Percentiles rank a stretch among this genome's conserved stretches.
Conservation (phyloP, 2,888 invertebrate species). For the Parnassius apollo region DNA sequence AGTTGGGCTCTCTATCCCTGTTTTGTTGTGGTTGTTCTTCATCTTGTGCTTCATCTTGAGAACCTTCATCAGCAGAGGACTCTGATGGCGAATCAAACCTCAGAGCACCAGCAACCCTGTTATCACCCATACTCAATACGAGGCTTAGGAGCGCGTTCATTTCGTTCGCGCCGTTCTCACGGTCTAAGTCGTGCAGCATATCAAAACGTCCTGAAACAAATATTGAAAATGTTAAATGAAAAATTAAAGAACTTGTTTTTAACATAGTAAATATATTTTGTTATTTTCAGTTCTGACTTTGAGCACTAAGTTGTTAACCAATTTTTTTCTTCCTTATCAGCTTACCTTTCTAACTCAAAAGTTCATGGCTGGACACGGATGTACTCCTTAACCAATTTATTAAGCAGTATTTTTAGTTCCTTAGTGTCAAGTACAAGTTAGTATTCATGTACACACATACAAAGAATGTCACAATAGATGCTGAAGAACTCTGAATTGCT, state of each 20-base stretch:
- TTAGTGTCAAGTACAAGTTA: too few relatives aligned
- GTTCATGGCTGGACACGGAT: too few relatives aligned
- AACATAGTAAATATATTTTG: too few relatives aligned
- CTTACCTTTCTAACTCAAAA: too few relatives aligned
- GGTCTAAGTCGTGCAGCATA: conserved; percentile 58
- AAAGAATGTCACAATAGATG: too few relatives aligned
- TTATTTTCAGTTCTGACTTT: too few relatives aligned
- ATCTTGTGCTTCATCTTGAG: conserved; percentile 29
- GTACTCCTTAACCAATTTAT: too few relatives aligned
- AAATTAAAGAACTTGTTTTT: background rate
- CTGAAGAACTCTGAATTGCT: too few relatives aligned
- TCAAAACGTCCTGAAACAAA: conserved; percentile 51
- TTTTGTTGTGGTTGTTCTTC: conserved; percentile 13
- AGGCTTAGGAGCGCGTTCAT: conserved; percentile 75
- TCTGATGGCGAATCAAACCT: conserved; percentile 51
- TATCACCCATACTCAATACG: conserved; percentile 71
- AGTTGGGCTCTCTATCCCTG: conserved; percentile 25
- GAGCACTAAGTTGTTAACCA: too few relatives aligned
- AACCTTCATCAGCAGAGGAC: conserved; percentile 39
- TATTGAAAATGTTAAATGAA: background rate
- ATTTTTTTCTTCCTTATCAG: too few relatives aligned
- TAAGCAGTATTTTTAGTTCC: too few relatives aligned
- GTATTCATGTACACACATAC: too few relatives aligned
- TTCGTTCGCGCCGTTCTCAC: conserved; percentile 64
- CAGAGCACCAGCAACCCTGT: conserved; percentile 65